phyloP scores from a whole-genome alignment of 2,113 vertebrate genomes.

The Hemicordylus capensis region DNA sequence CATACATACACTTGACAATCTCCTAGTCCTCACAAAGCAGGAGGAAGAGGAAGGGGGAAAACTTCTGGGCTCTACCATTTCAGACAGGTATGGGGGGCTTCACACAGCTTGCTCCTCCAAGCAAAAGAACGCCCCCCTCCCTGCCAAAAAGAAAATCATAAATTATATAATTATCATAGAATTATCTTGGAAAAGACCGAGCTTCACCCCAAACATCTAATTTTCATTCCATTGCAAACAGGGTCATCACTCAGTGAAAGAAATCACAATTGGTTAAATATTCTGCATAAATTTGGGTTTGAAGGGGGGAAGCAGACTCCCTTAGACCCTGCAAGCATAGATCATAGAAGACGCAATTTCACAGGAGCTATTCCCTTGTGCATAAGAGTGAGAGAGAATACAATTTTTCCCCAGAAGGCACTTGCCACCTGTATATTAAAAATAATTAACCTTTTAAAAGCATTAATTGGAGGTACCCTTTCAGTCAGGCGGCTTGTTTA shows the following conservation, averaged over 20 bases:
- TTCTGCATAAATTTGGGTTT: background rate
- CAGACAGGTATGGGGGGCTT: background rate
- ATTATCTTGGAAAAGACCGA: background rate
- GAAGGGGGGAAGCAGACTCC: no score
- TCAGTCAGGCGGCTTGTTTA: no score
- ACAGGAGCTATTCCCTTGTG: background rate
- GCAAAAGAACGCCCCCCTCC: background rate
- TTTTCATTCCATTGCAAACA: background rate
- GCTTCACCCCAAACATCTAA: background rate
- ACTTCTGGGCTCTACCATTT: background rate
- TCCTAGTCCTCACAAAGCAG: background rate
- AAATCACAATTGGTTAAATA: no score
- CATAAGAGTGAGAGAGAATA: background rate
- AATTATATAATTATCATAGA: no score
- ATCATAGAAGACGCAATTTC: background rate
- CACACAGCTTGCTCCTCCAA: background rate
- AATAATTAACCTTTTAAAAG: background rate
- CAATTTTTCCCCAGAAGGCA: background rate
- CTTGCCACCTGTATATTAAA: background rate
- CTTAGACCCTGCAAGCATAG: background rate
- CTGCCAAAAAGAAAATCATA: no score
- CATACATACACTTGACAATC: background rate
- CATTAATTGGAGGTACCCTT: background rate
- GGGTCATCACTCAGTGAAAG: no score
- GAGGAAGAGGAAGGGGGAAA: background rate